Conservation (phyloP, 2,797 vertebrate genomes). For the Sarcoramphus papa region DNA sequence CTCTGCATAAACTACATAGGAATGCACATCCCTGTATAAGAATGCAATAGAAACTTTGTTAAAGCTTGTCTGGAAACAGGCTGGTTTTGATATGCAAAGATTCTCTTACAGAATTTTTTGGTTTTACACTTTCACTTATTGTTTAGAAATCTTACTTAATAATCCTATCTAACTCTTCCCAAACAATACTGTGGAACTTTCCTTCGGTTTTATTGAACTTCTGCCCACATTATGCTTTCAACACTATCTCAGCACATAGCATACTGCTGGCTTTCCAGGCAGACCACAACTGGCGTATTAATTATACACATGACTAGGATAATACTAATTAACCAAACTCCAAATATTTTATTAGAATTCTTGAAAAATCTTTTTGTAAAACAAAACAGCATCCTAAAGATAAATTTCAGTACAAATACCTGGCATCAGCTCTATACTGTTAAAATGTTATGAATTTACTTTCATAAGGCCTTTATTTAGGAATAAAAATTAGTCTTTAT, state of each 20-base stretch:
- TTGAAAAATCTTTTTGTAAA: conserved; percentile 15
- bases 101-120: background rate
- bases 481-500: background rate
- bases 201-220: background rate
- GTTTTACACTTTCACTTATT: background rate
- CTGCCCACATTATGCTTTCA: background rate
- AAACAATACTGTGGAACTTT: background rate
- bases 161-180: background rate
- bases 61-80: background rate
- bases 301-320: background rate
- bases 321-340: background rate
- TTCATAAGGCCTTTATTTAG: background rate
- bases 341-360: background rate
- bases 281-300: background rate
- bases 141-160: background rate
- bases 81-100: background rate
- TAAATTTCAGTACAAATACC: background rate
- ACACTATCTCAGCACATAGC: background rate
- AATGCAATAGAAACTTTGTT: background rate
- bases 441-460: background rate
- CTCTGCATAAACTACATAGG: background rate
- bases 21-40: background rate
- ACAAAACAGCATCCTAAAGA: background rate
- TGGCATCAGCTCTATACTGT: background rate
- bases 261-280: background rate